These are phyloP conservation scores for Druceiella hillmani DNA, from an alignment of 2,888 invertebrate genomes.

Conservation along the genomic window DNA sequence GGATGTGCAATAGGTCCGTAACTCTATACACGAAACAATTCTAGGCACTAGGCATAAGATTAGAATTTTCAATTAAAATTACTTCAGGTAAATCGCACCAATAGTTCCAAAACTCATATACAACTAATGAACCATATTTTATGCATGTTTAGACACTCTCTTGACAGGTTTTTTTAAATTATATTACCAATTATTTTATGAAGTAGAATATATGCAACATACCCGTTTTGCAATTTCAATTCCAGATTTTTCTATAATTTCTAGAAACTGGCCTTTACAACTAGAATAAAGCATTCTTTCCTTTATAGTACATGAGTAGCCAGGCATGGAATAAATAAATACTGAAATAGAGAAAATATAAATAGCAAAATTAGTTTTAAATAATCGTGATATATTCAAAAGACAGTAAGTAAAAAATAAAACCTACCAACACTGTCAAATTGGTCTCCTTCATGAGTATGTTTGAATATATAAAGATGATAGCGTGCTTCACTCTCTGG, in stretches of 20 bases:
- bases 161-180: slow-evolving; percentile 6
- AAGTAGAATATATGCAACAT: slow-evolving; percentile 28
- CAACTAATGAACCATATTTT: too few relatives aligned
- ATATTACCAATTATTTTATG: neutral
- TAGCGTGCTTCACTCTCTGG: slow-evolving; percentile 85
- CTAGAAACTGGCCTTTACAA: slow-evolving; percentile 88
- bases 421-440: slow-evolving; percentile 72
- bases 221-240: slow-evolving; percentile 85
- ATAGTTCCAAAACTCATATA: too few relatives aligned
- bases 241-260: slow-evolving; percentile 72
- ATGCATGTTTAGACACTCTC: slow-evolving; percentile 3
- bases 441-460: slow-evolving; percentile 89
- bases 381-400: too few relatives aligned
- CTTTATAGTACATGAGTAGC: slow-evolving; percentile 91
- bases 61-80: too few relatives aligned
- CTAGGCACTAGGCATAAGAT: too few relatives aligned
- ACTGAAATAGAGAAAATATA: slow-evolving; percentile 65
- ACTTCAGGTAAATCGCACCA: too few relatives aligned
- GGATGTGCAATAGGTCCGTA: too few relatives aligned
- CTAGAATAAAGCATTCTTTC: slow-evolving; percentile 99
- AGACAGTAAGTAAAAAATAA: slow-evolving; percentile 6
- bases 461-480: slow-evolving; percentile 86
- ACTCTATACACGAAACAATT: too few relatives aligned
- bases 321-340: slow-evolving; percentile 98
- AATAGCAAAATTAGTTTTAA: slow-evolving; percentile 8